Conservation (phyloP, 2,797 vertebrate species). For the Prionace glauca region DNA sequence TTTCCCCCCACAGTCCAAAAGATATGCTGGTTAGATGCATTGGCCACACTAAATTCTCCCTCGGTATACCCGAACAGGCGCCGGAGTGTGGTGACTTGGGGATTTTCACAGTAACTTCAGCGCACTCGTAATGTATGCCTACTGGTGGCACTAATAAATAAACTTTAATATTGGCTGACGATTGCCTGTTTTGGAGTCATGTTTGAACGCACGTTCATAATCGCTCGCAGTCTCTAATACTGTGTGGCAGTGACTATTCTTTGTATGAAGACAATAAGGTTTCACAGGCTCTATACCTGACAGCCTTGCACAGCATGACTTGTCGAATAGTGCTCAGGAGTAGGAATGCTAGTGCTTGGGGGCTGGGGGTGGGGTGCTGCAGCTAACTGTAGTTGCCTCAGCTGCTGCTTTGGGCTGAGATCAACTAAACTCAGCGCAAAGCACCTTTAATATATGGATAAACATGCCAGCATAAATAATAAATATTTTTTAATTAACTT, state of each 20-base stretch:
- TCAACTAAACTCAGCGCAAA: background rate
- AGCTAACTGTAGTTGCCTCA: background rate
- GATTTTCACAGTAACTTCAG: too few relatives aligned
- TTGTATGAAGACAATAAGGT: background rate
- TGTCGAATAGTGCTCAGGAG: background rate
- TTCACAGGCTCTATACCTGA: background rate
- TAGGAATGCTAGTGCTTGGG: background rate
- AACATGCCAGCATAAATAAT: background rate
- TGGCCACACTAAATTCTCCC: too few relatives aligned
- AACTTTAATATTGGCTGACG: background rate
- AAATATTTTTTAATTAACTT: background rate
- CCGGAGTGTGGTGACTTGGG: too few relatives aligned
- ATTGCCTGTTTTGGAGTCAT: background rate
- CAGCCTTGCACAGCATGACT: background rate
- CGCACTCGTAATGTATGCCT: too few relatives aligned
- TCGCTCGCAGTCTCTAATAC: background rate
- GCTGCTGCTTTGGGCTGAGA: background rate
- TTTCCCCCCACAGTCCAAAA: too few relatives aligned
- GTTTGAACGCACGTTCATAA: background rate
- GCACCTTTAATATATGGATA: background rate
- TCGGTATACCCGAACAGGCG: too few relatives aligned
- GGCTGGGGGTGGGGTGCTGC: background rate
- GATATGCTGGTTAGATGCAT: too few relatives aligned
- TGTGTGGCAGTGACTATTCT: background rate
- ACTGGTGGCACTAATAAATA: too few relatives aligned